Base-by-base conservation (phyloP, 2,888 invertebrate genomes). In the Ochlodes sylvanus region DNA sequence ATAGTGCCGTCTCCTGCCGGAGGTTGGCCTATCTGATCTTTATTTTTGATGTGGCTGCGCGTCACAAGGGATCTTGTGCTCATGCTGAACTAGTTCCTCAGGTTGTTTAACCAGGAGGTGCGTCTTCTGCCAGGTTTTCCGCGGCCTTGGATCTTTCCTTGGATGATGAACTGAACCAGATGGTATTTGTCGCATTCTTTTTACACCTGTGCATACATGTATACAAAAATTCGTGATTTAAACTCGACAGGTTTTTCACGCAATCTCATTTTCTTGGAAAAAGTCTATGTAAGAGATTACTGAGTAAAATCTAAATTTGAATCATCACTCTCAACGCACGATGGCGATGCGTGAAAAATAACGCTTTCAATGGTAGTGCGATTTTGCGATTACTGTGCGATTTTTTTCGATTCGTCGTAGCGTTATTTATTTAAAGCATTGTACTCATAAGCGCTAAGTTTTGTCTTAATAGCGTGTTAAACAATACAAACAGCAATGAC, bases 191-290 rank as follows among this genome's bases (percentile, higher is more conserved):
- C 10, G 38, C 5, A 9, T 44, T n/a, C n/a, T n/a, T n/a, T n/a
- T 34, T 34, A 5, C 55, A 14, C 6, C 55, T 55, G 55, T 55
- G 4, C n/a, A n/a, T n/a, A 55, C 2, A 12, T 19, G 21, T 56
- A 38, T 14, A 19, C 41, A 47, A 15, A 15, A 14, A 38, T 47
- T 21, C 47, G 7, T 38, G 38, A 47, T 17, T 47, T 47, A 17
- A 34, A 19, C 17, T 27, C 6, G 15, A 44, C 10, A 12, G 5
- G 32, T 86, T 84, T 79, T 81, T 79, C 75, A 76, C 76, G 76
- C 77, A 81, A 82, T 84, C 81, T 85, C 85, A 85, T 86, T 89
- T 47, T 88, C 89, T 85, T 73, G 86, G 89, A 89, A 90, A 88
- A 84, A 81, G 84, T 86, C 84, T 80, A 78, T 87, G 90, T 89